phyloP scores from a whole-genome alignment of 2,797 vertebrate genomes.

The Acanthurus leucopareius region DNA sequence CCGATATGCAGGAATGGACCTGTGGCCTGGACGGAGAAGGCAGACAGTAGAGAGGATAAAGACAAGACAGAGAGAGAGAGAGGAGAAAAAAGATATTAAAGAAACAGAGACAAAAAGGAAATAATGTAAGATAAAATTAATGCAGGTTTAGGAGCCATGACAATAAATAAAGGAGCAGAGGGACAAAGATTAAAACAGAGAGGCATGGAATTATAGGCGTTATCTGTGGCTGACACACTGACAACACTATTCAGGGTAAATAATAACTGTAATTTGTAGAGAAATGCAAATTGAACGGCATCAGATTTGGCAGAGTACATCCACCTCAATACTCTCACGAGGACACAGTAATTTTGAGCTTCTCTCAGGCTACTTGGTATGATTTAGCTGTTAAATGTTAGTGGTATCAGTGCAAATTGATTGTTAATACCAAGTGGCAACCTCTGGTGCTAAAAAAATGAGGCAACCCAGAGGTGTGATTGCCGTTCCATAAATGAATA shows the following conservation, averaged over 20 bases:
- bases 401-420: neutral
- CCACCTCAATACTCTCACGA: constrained; percentile 44
- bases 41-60: neutral
- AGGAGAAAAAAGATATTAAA: neutral
- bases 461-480: too few relatives aligned
- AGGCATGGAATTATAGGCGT: constrained; percentile 46
- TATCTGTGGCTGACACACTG: constrained; percentile 36
- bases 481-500: too few relatives aligned
- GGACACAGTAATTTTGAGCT: constrained; percentile 35
- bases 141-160: constrained; percentile 14
- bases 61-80: constrained; percentile 2
- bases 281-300: constrained; percentile 31
- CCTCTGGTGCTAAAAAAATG: too few relatives aligned
- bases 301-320: constrained; percentile 20
- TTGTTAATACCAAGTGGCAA: neutral
- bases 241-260: constrained; percentile 27
- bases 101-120: neutral
- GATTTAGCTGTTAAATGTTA: constrained; percentile 6
- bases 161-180: constrained; percentile 1
- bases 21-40: constrained; percentile 88
- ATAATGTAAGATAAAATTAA: neutral
- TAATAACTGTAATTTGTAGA: constrained; percentile 61
- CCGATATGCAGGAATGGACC: constrained; percentile 96
- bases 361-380: constrained; percentile 10
- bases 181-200: constrained; percentile 31